Evolutionary conservation across 2,113 vertebrate genomes (phyloP).

Genomic region (Tragelaphus strepsiceros): DNA sequence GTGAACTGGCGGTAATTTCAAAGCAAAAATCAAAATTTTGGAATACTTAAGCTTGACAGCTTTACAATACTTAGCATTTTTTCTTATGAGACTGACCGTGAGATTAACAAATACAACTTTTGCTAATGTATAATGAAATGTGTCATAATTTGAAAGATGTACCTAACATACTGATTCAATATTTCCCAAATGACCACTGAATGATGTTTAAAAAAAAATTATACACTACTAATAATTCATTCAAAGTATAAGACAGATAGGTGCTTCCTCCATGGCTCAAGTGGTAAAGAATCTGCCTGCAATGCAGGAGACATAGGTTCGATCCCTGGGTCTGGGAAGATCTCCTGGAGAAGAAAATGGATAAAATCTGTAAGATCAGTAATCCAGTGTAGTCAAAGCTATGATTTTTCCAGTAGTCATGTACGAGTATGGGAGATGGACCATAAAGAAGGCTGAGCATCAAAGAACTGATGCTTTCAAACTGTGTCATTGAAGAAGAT

Average conservation of each 20-base stretch:
- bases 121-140: background rate
- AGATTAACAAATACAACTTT: background rate
- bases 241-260: background rate
- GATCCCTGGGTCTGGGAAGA: background rate
- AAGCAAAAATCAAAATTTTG: background rate
- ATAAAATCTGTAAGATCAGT: background rate
- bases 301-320: background rate
- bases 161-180: background rate
- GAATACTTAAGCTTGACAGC: conserved; percentile 3
- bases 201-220: background rate
- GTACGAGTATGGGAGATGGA: background rate
- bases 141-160: background rate
- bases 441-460: background rate
- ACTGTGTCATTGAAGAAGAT: background rate
- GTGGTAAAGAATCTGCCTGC: background rate
- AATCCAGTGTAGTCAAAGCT: background rate
- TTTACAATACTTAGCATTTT: background rate
- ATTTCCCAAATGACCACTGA: conserved; percentile 12
- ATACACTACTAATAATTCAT: background rate
- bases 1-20: background rate
- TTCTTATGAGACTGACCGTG: background rate
- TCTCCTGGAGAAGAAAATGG: background rate
- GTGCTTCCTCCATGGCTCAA: background rate
- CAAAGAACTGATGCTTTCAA: background rate
- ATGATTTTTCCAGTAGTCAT: background rate